These are phyloP conservation scores for Poeciliopsis prolifica DNA, from an alignment of 2,113 vertebrate genomes.

Conservation along the genomic window DNA sequence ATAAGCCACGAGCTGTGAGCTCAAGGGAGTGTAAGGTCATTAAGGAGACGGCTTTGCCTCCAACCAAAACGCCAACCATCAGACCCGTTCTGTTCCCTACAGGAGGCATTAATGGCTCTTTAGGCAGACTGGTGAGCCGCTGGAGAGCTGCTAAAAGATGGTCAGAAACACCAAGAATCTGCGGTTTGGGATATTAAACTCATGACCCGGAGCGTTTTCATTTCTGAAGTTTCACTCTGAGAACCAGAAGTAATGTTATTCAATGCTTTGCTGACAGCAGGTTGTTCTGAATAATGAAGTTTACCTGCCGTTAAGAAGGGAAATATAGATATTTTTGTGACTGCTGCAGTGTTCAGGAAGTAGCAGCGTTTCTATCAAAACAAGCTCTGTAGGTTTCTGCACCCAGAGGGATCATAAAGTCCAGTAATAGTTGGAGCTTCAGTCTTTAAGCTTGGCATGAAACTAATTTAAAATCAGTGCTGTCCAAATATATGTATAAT, in stretches of 20 bases:
- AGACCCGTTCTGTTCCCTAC: constrained; percentile 39
- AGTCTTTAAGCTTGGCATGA: constrained; percentile 1
- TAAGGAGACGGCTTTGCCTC: constrained; percentile 47
- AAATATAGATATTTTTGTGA: constrained; percentile 18
- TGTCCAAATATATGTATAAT: background rate
- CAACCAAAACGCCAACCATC: constrained; percentile 47
- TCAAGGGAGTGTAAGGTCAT: constrained; percentile 53
- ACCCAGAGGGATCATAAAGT: constrained; percentile 8
- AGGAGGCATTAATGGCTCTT: constrained; percentile 58
- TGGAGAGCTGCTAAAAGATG: constrained; percentile 48
- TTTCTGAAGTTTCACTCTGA: background rate
- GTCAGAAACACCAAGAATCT: constrained; percentile 30
- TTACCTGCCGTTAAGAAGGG: background rate
- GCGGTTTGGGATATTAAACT: constrained; percentile 56
- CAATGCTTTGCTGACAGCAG: constrained; percentile 27
- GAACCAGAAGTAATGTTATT: constrained; percentile 11
- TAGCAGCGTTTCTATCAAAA: background rate
- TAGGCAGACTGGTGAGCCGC: constrained; percentile 33
- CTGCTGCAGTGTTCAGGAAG: background rate
- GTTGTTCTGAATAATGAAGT: constrained; percentile 36
- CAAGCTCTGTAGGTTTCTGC: background rate
- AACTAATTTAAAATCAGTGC: constrained; percentile 4
- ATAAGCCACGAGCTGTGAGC: constrained; percentile 57
- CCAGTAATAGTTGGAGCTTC: background rate
- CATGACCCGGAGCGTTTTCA: constrained; percentile 22